phyloP scores from a whole-genome alignment of 2,113 vertebrate genomes.

The Ceyx cyanopectus region DNA sequence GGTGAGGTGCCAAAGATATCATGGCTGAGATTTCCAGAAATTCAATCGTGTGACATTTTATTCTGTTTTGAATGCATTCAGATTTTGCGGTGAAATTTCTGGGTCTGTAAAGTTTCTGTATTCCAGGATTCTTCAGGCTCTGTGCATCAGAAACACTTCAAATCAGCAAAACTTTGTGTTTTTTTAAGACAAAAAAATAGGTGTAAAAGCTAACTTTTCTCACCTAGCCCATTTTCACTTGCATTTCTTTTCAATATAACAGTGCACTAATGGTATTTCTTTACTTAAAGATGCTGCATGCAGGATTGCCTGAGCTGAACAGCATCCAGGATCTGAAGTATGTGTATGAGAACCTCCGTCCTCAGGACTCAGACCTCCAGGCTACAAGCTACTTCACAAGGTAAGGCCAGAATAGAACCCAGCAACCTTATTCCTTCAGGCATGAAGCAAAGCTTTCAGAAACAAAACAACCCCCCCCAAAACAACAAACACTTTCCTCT shows the following conservation, averaged over 20 bases:
- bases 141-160: not conserved
- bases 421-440: not conserved
- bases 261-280: not conserved
- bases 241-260: not conserved
- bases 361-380: constrained; percentile 86
- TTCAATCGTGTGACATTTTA: not conserved
- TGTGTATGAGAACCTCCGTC: constrained; percentile 86
- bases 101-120: not conserved
- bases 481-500: not conserved
- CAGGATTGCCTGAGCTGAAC: constrained; percentile 86
- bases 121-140: not conserved
- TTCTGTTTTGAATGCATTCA: not conserved
- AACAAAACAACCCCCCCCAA: not conserved
- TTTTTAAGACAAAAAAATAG: not conserved
- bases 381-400: constrained; percentile 90
- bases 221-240: not conserved
- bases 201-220: not conserved
- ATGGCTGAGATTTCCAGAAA: constrained; percentile 35
- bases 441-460: not conserved
- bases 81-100: not conserved
- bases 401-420: constrained; percentile 63
- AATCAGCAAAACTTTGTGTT: not conserved
- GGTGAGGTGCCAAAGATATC: not conserved
- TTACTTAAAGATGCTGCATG: constrained; percentile 83
- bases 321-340: constrained; percentile 84